Percentiles rank a stretch among this genome's conserved stretches.
These are phyloP conservation scores for Ochropleura plecta DNA, from an alignment of 2,888 invertebrate species.

Conservation along the genomic window DNA sequence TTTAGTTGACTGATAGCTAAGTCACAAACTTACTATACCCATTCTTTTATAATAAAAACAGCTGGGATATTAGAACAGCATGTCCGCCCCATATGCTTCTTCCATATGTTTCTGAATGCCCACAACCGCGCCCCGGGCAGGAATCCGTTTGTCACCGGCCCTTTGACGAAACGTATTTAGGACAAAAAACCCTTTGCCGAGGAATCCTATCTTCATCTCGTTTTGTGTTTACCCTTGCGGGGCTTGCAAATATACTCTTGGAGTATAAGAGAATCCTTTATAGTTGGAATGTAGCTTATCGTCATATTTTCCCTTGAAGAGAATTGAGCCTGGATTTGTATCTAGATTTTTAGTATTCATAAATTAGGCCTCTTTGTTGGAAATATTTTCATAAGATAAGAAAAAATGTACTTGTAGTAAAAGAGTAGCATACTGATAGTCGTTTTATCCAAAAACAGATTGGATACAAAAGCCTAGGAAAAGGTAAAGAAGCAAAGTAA, in stretches of 20 bases:
- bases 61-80: neutral
- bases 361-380: neutral
- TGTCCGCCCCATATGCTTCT: neutral
- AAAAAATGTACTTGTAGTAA: conserved; percentile 1
- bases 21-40: too few species aligned
- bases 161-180: conserved; percentile 85
- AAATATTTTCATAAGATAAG: neutral
- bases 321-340: neutral
- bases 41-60: too few species aligned
- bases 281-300: conserved; percentile 53
- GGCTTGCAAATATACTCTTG: conserved; percentile 73
- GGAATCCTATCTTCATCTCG: conserved; percentile 81
- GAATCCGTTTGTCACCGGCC: conserved; percentile 84
- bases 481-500: neutral
- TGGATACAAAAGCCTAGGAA: neutral
- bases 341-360: conserved; percentile 41
- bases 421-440: neutral
- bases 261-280: conserved; percentile 57
- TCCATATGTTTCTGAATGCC: conserved; percentile 64
- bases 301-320: conserved; percentile 32
- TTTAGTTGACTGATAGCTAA: too few species aligned
- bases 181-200: conserved; percentile 79
- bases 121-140: conserved; percentile 76
- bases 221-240: conserved; percentile 77
- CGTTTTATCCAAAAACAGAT: neutral